Evolutionary conservation across 1,140 invertebrate genomes (phyloP).

Genomic region (Triops cancriformis): DNA sequence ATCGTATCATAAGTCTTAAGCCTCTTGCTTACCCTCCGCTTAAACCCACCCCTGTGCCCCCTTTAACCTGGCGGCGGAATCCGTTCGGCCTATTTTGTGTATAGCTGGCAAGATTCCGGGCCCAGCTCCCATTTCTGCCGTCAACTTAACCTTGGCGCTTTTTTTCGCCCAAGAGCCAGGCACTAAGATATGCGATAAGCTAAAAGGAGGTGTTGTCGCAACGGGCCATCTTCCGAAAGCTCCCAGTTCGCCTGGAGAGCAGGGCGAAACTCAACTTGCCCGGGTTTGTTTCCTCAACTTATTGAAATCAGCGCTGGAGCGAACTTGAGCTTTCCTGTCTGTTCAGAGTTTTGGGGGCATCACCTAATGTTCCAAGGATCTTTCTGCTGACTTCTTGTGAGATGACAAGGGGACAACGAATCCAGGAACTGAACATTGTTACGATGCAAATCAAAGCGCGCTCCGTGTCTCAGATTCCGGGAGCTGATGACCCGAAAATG

Average conservation of each 20-base stretch:
- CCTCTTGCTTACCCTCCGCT: neutral
- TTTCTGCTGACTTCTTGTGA: too few species aligned
- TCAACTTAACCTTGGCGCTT: neutral
- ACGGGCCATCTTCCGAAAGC: neutral
- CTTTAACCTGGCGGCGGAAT: neutral
- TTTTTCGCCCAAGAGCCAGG: neutral
- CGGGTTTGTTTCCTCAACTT: too few species aligned
- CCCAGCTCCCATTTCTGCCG: neutral
- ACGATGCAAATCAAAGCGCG: neutral
- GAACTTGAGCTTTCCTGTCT: too few species aligned
- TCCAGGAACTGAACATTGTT: neutral
- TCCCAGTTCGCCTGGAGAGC: neutral
- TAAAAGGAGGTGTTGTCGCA: conserved; percentile 9
- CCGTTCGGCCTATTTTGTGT: neutral
- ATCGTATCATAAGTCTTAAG: conserved; percentile 11
- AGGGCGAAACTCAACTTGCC: too few species aligned
- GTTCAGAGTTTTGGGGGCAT: too few species aligned
- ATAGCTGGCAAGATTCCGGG: neutral
- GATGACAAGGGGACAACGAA: too few species aligned
- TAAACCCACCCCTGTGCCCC: neutral
- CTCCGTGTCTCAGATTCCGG: neutral
- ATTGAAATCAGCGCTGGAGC: too few species aligned
- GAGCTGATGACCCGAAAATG: neutral
- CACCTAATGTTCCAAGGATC: too few species aligned
- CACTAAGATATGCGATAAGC: neutral